These are phyloP conservation scores for Spinibarbus caldwelli DNA, from an alignment of 2,797 vertebrate genomes.

Conservation along the genomic window DNA sequence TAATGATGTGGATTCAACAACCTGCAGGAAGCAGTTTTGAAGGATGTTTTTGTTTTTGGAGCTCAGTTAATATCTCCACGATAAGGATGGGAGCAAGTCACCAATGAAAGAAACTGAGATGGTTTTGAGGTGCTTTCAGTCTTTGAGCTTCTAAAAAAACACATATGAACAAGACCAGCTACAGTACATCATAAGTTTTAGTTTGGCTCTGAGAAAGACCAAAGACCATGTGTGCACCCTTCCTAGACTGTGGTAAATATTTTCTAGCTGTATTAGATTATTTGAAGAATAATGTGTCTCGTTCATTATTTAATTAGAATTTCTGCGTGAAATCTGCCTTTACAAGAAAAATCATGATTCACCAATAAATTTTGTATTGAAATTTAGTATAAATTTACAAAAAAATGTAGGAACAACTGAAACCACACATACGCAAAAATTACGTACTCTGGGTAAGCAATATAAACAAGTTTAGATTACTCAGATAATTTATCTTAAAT, in stretches of 20 bases:
- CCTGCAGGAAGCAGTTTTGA: background rate
- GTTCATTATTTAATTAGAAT: background rate
- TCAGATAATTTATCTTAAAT: background rate
- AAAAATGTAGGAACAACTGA: too few relatives aligned
- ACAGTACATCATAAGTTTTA: background rate
- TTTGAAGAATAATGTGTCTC: background rate
- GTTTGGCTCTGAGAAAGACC: background rate
- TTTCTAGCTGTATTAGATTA: background rate
- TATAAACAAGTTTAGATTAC: background rate
- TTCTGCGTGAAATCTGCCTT: background rate
- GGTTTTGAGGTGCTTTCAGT: background rate
- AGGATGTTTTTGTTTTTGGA: background rate
- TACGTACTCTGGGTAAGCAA: background rate
- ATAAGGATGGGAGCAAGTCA: background rate
- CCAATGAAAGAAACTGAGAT: background rate
- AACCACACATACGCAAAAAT: background rate
- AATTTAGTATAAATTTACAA: too few relatives aligned
- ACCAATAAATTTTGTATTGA: too few relatives aligned
- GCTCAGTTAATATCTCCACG: background rate
- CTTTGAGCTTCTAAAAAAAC: background rate
- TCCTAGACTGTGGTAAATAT: background rate
- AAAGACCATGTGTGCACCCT: background rate
- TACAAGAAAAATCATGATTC: too few relatives aligned
- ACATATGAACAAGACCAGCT: background rate
- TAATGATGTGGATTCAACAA: background rate